These are phyloP conservation scores for Leucophenga maculata DNA, from an alignment of 2,888 invertebrate genomes.

Conservation along the genomic window DNA sequence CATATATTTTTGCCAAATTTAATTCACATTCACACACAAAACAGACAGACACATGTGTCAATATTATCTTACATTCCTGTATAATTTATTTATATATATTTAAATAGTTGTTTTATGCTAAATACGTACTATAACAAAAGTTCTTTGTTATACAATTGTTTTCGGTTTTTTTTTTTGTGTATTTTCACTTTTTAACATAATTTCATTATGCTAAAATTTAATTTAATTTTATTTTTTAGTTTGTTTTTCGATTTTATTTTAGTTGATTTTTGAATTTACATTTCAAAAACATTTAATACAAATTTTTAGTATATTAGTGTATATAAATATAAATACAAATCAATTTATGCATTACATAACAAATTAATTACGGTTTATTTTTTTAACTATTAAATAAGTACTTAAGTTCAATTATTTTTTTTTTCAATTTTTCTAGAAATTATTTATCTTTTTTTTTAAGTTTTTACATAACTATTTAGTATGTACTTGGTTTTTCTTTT, in stretches of 20 bases:
- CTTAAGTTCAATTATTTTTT: conserved; percentile 2
- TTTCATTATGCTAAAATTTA: conserved; percentile 23
- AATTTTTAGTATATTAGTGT: background rate
- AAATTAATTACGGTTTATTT: no score
- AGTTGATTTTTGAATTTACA: conserved; percentile 6
- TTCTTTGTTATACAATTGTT: conserved; percentile 56
- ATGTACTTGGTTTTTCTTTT: conserved; percentile 23
- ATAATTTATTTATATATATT: conserved; percentile 33
- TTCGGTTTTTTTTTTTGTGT: background rate
- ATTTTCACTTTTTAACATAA: conserved; percentile 44
- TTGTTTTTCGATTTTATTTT: no score
- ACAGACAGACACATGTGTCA: conserved; percentile 9
- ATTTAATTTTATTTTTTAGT: background rate
- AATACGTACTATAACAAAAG: conserved; percentile 38
- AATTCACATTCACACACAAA: background rate
- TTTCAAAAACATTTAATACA: background rate
- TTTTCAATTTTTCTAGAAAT: background rate
- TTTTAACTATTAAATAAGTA: no score
- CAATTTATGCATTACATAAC: no score
- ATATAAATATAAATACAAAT: no score
- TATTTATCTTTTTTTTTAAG: background rate
- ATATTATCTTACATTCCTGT: conserved; percentile 55
- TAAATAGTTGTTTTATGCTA: conserved; percentile 29
- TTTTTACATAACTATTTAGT: conserved; percentile 34
- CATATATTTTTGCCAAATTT: no score